Percentiles rank a stretch among this genome's conserved stretches.
phyloP scores from a whole-genome alignment of 2,888 invertebrate genomes.

The Lasioglossum lativentre region DNA sequence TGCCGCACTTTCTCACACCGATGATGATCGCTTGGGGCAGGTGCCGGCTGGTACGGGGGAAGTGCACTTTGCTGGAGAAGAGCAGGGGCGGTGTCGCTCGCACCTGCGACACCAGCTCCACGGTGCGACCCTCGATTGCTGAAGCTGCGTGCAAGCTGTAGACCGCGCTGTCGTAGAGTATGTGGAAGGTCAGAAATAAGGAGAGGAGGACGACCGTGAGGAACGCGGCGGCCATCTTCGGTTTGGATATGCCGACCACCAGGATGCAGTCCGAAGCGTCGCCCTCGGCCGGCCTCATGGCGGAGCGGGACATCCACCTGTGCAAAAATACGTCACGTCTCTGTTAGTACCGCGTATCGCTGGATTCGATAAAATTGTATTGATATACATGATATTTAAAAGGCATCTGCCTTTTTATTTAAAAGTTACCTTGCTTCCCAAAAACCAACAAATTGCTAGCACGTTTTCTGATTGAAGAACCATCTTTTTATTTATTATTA shows the following conservation, averaged over 20 bases:
- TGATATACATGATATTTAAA: no score
- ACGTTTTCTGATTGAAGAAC: no score
- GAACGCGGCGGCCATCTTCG: slow-evolving; percentile 92
- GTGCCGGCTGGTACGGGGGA: slow-evolving; percentile 88
- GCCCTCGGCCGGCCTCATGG: slow-evolving; percentile 93
- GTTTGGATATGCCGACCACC: slow-evolving; percentile 93
- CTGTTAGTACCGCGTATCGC: background rate
- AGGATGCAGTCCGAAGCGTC: slow-evolving; percentile 94
- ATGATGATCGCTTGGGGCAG: slow-evolving; percentile 95
- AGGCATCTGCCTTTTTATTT: no score
- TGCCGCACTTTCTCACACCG: slow-evolving; percentile 98
- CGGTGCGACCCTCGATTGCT: slow-evolving; percentile 79
- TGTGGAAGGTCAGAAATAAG: slow-evolving; percentile 93
- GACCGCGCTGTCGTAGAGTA: slow-evolving; percentile 93
- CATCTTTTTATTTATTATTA: background rate
- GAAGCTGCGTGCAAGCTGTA: slow-evolving; percentile 90
- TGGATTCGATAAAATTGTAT: no score
- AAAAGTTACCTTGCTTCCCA: no score
- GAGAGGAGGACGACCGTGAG: slow-evolving; percentile 92
- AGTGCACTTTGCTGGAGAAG: slow-evolving; percentile 85
- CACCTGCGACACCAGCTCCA: slow-evolving; percentile 81
- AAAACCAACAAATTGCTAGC: no score
- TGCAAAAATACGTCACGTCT: background rate
- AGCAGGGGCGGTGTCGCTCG: slow-evolving; percentile 85
- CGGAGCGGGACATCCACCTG: slow-evolving; percentile 94